Evolutionary conservation across 2,888 invertebrate species (phyloP), one percentile per base, ranked within the genome.

Genomic region (Tachina lurida): DNA sequence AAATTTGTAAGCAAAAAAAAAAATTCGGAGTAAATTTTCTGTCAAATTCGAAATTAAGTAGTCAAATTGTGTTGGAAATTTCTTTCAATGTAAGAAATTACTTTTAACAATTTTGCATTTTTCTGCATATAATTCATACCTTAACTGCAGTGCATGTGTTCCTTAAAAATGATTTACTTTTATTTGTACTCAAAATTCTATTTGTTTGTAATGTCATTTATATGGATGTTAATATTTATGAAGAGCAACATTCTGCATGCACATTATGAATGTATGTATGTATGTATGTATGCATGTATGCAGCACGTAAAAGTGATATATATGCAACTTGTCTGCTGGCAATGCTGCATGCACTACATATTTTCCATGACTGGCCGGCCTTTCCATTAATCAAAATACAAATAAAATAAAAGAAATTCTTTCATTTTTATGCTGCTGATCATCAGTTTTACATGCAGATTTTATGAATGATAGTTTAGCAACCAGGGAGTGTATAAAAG

Each of bases 301-400:
- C 7, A 7, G 31, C 31, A 31, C 31, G 31, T 31, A 31, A 31
- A 31, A 31, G 31, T 31, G 5, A 31, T 31, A 31, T 17, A 56
- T 41, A 68, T 75, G 58, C 43, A 62, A 65, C 63, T 31, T 63
- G 68, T 62, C 47, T 68, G 67, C 45, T 22, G 47, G 43, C 62
- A 9, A 19, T 60, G 58, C 60, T 19, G 39, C 65, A 65, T 39
- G 31, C 58, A 76, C 54, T 60, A n/a, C 65, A 70, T 73, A 39
- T 54, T 77, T 39, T 67, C 39, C 10, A 67, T 62, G 67, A 52
- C 68, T 68, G 47, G 80, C 49, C 58, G 10, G 19, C 39, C 71
- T 63, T 19, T 56, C 77, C 84, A 84, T 84, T 84, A 81, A 84
- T 84, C 84, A 84, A 77, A 62, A 52, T 31, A 31, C 5, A 31